Conservation (phyloP, 2,113 vertebrate genomes). For the Ellobius talpinus region DNA sequence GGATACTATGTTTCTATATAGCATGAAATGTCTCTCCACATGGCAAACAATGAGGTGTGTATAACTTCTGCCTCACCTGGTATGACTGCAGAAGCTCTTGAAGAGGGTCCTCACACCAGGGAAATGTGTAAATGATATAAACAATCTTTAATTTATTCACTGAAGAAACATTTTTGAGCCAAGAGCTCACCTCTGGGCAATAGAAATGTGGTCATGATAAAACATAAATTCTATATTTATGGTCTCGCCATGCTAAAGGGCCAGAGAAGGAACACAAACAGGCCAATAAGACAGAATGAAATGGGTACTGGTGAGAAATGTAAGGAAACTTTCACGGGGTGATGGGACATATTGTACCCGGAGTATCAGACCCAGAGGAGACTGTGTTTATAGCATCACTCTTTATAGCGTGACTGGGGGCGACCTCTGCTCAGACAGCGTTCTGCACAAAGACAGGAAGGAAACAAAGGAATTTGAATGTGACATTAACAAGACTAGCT, state of each 20-base stretch:
- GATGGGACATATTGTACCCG: neutral
- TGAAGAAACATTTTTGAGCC: neutral
- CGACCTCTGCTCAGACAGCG: neutral
- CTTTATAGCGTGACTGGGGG: neutral
- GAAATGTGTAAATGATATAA: neutral
- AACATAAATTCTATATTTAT: neutral
- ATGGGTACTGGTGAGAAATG: neutral
- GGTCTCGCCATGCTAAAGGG: neutral
- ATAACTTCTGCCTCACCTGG: neutral
- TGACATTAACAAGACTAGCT: neutral
- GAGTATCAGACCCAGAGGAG: too few relatives aligned
- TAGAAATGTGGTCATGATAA: neutral
- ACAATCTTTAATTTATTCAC: neutral
- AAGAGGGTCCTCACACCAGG: neutral
- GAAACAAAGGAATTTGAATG: neutral
- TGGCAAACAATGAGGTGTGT: neutral
- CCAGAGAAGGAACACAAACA: neutral
- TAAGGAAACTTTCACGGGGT: neutral
- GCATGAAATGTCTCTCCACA: neutral
- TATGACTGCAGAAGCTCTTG: neutral
- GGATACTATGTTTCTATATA: neutral
- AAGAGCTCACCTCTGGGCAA: neutral
- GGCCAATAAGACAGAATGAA: neutral
- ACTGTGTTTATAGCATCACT: neutral
- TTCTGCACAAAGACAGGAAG: neutral